phyloP scores from a whole-genome alignment of 2,888 invertebrate species.

The Drosophila tanythrix region DNA sequence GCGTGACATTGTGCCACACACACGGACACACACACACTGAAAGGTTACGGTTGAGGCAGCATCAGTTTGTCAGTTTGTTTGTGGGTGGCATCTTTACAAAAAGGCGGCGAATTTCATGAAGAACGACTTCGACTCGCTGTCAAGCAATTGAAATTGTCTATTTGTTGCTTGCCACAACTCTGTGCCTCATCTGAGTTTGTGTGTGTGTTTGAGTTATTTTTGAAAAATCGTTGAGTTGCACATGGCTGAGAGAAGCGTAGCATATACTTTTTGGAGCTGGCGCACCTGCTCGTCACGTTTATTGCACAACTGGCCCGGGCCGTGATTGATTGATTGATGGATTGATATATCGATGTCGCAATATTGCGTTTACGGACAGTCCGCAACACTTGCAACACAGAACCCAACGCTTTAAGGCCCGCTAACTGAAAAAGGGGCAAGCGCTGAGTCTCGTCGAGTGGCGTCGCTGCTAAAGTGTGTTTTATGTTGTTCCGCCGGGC shows the following conservation, averaged over 20 bases:
- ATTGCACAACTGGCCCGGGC: slow-evolving; percentile 31
- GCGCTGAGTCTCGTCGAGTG: slow-evolving; percentile 11
- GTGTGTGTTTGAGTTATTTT: slow-evolving; percentile 29
- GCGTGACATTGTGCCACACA: slow-evolving; percentile 45
- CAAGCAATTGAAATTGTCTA: slow-evolving; percentile 59
- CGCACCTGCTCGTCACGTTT: slow-evolving; percentile 56
- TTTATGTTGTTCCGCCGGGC: slow-evolving; percentile 67
- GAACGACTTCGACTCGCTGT: slow-evolving; percentile 25
- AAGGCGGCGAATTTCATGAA: slow-evolving; percentile 27
- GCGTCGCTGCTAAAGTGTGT: slow-evolving; percentile 58
- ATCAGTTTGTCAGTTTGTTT: slow-evolving; percentile 23
- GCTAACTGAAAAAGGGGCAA: slow-evolving; percentile 40
- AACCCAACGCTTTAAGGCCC: slow-evolving; percentile 45
- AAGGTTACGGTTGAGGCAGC: slow-evolving; percentile 10
- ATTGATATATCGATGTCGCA: slow-evolving; percentile 72
- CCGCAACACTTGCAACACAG: neutral
- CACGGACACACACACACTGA: slow-evolving; percentile 7
- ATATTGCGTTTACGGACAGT: slow-evolving; percentile 46
- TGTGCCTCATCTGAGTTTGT: neutral
- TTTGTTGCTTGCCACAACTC: slow-evolving; percentile 14
- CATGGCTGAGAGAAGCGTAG: slow-evolving; percentile 16
- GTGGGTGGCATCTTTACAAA: slow-evolving; percentile 20
- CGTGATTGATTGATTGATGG: slow-evolving; percentile 67
- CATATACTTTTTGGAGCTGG: slow-evolving; percentile 33
- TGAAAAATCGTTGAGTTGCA: slow-evolving; percentile 67